phyloP scores from a whole-genome alignment of 2,888 invertebrate genomes.

The Serrognathus titanus region DNA sequence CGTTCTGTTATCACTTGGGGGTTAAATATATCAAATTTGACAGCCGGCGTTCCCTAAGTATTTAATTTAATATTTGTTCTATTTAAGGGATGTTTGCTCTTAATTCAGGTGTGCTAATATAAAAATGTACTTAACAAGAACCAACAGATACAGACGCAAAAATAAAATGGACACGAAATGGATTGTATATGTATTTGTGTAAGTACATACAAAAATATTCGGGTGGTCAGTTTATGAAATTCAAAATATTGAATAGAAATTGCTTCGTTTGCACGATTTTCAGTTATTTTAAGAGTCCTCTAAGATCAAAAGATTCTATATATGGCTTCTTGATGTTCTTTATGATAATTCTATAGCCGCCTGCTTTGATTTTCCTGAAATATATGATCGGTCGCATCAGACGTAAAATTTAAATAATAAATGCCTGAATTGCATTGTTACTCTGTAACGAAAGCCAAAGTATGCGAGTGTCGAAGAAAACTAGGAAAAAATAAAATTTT shows the following conservation, averaged over 20 bases:
- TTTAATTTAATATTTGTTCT: constrained; percentile 9
- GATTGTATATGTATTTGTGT: no score
- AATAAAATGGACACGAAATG: no score
- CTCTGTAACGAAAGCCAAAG: no score
- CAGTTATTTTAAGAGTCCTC: constrained; percentile 5
- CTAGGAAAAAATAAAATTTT: no score
- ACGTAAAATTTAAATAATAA: no score
- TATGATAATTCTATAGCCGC: constrained; percentile 14
- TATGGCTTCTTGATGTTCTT: constrained; percentile 21
- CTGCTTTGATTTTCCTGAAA: no score
- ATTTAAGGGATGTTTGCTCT: constrained; percentile 11
- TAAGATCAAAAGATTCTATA: constrained; percentile 22
- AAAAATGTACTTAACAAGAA: constrained; percentile 4
- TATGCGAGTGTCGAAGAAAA: no score
- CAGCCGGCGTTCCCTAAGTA: constrained; percentile 10
- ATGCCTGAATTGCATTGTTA: no score
- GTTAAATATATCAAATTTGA: constrained; percentile 18
- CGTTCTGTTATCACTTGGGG: constrained; percentile 12
- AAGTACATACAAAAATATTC: no score
- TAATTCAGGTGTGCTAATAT: constrained; percentile 19
- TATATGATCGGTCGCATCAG: no score
- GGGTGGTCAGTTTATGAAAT: constrained; percentile 18
- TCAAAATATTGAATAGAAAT: constrained; percentile 15
- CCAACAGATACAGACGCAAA: background rate
- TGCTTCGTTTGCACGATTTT: constrained; percentile 7